Evolutionary conservation across 1,140 invertebrate species (phyloP), one percentile per base, ranked within the genome.

Genomic region (Drosophila parabipectinata): DNA sequence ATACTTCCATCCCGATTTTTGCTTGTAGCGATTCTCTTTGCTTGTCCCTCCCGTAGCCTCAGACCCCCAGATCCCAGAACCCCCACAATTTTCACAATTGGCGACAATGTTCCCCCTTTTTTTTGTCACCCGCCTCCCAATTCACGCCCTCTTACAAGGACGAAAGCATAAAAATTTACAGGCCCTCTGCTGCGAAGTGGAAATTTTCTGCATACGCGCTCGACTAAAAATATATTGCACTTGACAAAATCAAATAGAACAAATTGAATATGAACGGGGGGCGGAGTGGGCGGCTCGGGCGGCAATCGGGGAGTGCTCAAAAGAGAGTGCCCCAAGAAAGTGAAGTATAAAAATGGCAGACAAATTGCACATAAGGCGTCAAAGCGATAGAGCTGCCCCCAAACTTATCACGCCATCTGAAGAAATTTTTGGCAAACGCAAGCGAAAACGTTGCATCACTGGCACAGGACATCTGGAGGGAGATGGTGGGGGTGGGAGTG

Each of bases 161-260:
- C 24, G 39, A 88, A 88, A 47, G 58, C 81, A 82, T 85, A 87
- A 85, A 85, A 85, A 63, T 85, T 85, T 85, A 85, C 52, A 82
- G 71, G 78, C 64, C 74, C 78, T 72, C 72, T 67, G 83, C 60
- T 87, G 82, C 73, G 15, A 67, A 75, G 68, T 71, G 73, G 57
- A 71, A 73, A 67, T 82, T 78, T 85, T 87, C 57, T 85, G 78
- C 82, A 85, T 85, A 82, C 74, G 79, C 78, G 78, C 63, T 74
- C 61, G 78, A 72, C 74, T 81, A 53, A 78, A 63, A 87, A 85
- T 78, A 87, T 75, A 87, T 78, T 82, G 81, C 82, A 81, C 53
- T 71, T 62, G 63, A 77, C 72, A 80, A 85, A 85, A 87, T 85
- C 82, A 85, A 85, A 82, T 85, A 78, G 74, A 85, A 85, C 74